Base-by-base conservation (phyloP, 1,140 invertebrate species). In the Bombyx mandarina region DNA sequence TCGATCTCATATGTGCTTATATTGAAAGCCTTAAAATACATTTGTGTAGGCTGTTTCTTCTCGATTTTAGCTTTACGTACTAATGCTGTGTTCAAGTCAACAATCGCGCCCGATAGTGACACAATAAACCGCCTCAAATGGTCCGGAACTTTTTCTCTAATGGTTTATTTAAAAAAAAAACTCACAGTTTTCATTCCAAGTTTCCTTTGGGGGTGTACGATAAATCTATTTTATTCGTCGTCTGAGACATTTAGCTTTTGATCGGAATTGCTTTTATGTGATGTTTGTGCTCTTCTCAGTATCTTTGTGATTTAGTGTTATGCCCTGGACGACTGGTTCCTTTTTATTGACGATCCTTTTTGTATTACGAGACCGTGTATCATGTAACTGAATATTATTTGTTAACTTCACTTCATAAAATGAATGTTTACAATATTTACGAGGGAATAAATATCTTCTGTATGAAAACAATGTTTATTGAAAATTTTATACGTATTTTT, bases 111-210 rank as follows among this genome's bases (percentile, higher is more conserved):
- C 70, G 70, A 79, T 79, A 75, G 75, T 77, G 72, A 66, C 70
- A 79, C 81, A 79, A 82, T 86, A 79, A 77, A 77, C 79, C 76
- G 72, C 81, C 77, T 79, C 73, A 84, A 86, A 86, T 82, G 78
- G 75, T 62, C 75, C 78, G 81, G 81, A 86, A 86, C 83, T 86
- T 86, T 85, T 84, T 83, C 77, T 81, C 66, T 84, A 82, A 82
- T 82, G 81, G 77, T 86, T 84, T 84, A 83, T 86, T 86, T 35
- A 35, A 35, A 35, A 83, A 86, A 69, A 84, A 86, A 83, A 83
- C 73, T 71, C 62, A 80, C 74, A 77, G 74, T 84, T 84, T 83
- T 77, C 76, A 80, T 83, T 83, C 72, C 69, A 77, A 79, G 67
- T 78, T 77, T 82, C 73, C 73, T 75, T 78, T 69, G 59, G 60